Evolutionary conservation across 2,888 invertebrate genomes (phyloP), one percentile per base, ranked within the genome.

Genomic region (Leptinotarsa peninsularis): DNA sequence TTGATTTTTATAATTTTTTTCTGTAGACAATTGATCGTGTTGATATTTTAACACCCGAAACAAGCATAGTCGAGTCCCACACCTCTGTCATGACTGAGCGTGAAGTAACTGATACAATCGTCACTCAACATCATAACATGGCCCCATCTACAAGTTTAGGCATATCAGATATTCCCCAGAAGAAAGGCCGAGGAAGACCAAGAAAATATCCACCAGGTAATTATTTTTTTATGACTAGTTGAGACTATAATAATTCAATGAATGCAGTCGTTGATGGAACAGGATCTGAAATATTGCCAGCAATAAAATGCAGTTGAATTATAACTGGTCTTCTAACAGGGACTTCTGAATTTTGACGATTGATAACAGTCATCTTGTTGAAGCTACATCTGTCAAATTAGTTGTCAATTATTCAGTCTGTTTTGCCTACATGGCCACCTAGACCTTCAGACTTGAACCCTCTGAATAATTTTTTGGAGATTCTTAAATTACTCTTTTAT

Each of bases 161-260:
- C 7, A 50, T 72, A 18, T n/a, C 27, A 17, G 73, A 66, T 66
- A 88, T 89, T 72, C 89, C 89, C 1, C 89, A 89, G 4, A 87
- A 91, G n/a, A 85, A 89, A 58, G 89, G 88, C 0, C 85, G 91
- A 60, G 91, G 91, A 0, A 79, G 91, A 0, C 91, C 91, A 0
- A 85, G 91, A 78, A 91, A 91, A 86, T 60, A 78, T 74, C 78
- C 75, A 54, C 43, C 54, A 72, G 49, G 75, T 75, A 56, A 69
- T 43, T n/a, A 50, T 60, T 15, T 43, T 60, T 63, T n/a, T 43
- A 43, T 13, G 3, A 43, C 10, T 3, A 43, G 10, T 43, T 43
- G 43, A 43, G 43, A 13, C 10, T 43, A 43, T 10, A 43, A 43
- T 43, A 43, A 43, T 10, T 43, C 43, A 18, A 18, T 13, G 54